These are phyloP conservation scores for Rhinichthys osculus DNA, from an alignment of 2,797 vertebrate species.

Conservation along the genomic window DNA sequence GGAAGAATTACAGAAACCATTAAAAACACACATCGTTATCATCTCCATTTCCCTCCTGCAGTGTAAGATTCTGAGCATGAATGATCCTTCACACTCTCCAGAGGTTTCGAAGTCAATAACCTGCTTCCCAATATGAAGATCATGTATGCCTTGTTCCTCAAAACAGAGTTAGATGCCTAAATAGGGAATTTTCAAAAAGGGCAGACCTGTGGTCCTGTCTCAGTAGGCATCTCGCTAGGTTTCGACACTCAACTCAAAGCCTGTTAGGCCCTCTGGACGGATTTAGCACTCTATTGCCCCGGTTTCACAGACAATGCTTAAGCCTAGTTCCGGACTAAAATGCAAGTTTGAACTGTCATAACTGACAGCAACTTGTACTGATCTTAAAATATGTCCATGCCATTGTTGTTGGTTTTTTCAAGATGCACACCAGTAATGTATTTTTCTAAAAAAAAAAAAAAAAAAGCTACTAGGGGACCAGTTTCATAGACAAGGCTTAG, in stretches of 20 bases:
- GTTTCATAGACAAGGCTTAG: no score
- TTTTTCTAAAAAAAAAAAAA: no score
- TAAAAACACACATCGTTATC: conserved; percentile 21
- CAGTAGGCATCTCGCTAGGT: not conserved
- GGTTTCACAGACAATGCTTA: not conserved
- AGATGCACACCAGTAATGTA: not conserved
- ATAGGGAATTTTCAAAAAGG: not conserved
- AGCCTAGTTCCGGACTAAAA: not conserved
- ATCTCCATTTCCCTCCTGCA: conserved; percentile 11
- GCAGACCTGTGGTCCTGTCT: not conserved
- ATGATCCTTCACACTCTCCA: conserved; percentile 15
- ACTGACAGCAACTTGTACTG: not conserved
- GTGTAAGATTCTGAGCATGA: conserved; percentile 28
- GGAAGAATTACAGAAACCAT: conserved; percentile 28
- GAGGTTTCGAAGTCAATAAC: not conserved
- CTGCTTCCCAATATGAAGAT: not conserved
- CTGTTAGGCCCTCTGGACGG: not conserved
- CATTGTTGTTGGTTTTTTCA: not conserved
- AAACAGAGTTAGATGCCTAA: not conserved
- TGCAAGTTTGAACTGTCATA: not conserved
- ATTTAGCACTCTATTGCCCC: not conserved
- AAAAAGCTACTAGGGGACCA: no score
- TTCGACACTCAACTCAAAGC: not conserved
- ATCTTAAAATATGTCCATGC: not conserved
- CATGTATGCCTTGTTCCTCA: not conserved